Conservation (phyloP, 2,113 vertebrate genomes). For the Oryzias woworae region DNA sequence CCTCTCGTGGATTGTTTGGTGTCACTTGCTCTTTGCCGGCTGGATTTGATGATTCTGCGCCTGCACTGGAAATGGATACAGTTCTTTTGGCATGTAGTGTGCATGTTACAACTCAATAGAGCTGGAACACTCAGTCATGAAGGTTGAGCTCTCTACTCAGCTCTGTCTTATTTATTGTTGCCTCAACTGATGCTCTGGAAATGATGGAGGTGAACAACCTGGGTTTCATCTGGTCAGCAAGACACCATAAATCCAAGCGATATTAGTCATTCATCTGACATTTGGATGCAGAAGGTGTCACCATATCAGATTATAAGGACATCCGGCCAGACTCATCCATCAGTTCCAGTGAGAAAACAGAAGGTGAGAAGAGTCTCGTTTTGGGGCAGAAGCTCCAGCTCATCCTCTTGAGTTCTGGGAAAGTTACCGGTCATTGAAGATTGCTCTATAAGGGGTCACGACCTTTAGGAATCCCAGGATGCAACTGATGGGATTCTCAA, state of each 20-base stretch:
- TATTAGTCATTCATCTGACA: constrained; percentile 39
- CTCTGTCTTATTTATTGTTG: constrained; percentile 12
- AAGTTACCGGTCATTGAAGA: no score
- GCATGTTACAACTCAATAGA: constrained; percentile 57
- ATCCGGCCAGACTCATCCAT: constrained; percentile 40
- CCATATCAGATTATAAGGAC: constrained; percentile 52
- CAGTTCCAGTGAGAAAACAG: constrained; percentile 58
- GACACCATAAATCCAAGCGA: constrained; percentile 12
- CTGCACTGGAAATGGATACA: constrained; percentile 73
- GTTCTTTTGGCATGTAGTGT: constrained; percentile 31
- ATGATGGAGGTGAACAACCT: not conserved
- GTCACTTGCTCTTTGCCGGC: constrained; percentile 68
- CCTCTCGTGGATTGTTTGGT: constrained; percentile 75
- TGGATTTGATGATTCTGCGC: constrained; percentile 72
- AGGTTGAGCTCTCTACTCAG: not conserved
- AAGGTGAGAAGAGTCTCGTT: constrained; percentile 18
- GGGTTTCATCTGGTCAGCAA: not conserved
- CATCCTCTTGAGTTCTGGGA: no score
- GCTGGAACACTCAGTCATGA: constrained; percentile 35
- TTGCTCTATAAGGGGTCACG: no score
- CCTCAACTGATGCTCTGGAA: not conserved
- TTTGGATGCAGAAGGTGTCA: constrained; percentile 36
- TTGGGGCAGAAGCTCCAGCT: no score
- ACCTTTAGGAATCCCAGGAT: no score
- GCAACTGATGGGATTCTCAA: not conserved